Evolutionary conservation across 23 tunicate genomes (phyloP), one percentile per base, ranked within the genome.

Genomic region (Trididemnum miniatum): DNA sequence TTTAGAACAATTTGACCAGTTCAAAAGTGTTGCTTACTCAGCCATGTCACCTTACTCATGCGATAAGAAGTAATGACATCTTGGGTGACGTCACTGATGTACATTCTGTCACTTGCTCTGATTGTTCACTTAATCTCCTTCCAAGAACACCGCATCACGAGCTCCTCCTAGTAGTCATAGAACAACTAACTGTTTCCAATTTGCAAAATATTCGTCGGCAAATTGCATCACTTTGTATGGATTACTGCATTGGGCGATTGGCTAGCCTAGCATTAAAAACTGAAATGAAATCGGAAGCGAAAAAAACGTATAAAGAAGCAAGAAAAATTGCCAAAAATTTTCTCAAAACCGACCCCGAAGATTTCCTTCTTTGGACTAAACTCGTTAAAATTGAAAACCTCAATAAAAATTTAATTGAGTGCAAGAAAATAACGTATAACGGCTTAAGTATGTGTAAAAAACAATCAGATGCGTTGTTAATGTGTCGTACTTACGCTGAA

Each of bases 261-360:
- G 26, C 37, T 5, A 35, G 20, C 20, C 51, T 86, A 30, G 15
- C 37, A 2, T 40, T 0, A 50, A n/a, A 18, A 28, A 23, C 62
- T 20, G 73, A 64, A 20, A 1, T 31, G 0, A 86, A 79, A 35
- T 29, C 51, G 30, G 84, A 86, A 35, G 5, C 54, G 62, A 86
- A 86, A 59, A 52, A 71, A 27, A 65, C 87, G 33, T 72, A 83
- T 35, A 93, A 93, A 76, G 85, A 88, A 59, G 98, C 98, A 0
- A 65, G 80, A 76, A 93, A 84, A 74, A 32, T 74, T 20, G 89
- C 92, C 35, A 88, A 85, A 40, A 65, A 25, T 24, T 35, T 84
- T 20, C 74, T 93, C 2, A 50, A 84, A 71, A 39, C 1, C 20
- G 78, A 88, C 26, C 93, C 98, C 9, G 37, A 63, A 22, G 60